phyloP scores from a whole-genome alignment of 1,140 invertebrate genomes.

The Latrodectus geometricus region DNA sequence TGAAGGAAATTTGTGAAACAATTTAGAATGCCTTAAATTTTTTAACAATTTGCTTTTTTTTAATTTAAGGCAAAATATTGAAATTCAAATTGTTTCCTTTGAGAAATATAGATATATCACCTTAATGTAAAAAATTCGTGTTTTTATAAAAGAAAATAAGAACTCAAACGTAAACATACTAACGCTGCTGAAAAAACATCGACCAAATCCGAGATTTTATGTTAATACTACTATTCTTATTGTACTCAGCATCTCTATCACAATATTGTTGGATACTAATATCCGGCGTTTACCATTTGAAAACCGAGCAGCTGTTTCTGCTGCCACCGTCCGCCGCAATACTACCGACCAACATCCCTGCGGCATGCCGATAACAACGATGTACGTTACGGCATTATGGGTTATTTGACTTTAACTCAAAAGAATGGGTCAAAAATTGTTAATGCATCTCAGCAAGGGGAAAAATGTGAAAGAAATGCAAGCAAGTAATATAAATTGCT shows the following conservation, averaged over 20 bases:
- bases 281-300: not conserved
- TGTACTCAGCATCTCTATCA: not conserved
- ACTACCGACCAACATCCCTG: not conserved
- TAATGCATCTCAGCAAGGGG: too few relatives aligned
- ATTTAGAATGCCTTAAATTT: too few relatives aligned
- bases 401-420: not conserved
- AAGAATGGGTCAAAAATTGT: too few relatives aligned
- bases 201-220: not conserved
- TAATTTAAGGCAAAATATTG: too few relatives aligned
- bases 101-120: too few relatives aligned
- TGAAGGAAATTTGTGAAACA: too few relatives aligned
- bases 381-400: not conserved
- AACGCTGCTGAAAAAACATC: not conserved
- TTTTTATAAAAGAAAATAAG: too few relatives aligned
- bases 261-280: not conserved
- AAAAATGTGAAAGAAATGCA: too few relatives aligned
- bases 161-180: not conserved
- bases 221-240: not conserved
- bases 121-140: too few relatives aligned
- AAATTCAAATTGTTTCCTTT: too few relatives aligned
- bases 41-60: too few relatives aligned
- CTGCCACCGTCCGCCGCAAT: not conserved
- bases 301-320: conserved; percentile 6
- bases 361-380: not conserved
- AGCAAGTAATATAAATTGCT: too few relatives aligned